Evolutionary conservation across 2,797 vertebrate species (phyloP).

Genomic region (Cuniculus paca): DNA sequence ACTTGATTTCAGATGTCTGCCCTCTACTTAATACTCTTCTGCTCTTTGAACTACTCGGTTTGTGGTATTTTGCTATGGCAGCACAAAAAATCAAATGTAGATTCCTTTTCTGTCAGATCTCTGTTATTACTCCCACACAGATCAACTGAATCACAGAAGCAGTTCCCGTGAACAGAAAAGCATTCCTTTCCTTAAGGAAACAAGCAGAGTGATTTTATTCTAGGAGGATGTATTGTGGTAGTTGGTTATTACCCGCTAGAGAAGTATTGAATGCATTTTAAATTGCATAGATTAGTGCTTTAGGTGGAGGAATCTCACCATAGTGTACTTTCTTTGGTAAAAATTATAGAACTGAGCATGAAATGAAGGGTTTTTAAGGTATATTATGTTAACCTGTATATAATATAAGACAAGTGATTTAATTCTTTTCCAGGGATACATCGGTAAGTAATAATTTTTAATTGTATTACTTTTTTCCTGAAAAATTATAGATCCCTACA

Average conservation of each 20-base stretch:
- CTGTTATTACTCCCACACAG: neutral
- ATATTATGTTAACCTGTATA: neutral
- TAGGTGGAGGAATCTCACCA: neutral
- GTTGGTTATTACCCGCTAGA: neutral
- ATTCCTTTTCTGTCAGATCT: neutral
- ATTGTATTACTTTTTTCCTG: neutral
- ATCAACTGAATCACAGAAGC: neutral
- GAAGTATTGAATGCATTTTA: neutral
- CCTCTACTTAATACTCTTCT: neutral
- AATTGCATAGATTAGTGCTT: neutral
- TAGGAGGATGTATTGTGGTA: neutral
- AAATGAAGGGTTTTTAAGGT: neutral
- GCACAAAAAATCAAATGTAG: neutral
- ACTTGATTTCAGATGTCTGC: neutral
- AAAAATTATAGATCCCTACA: neutral
- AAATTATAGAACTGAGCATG: neutral
- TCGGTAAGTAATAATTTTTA: neutral
- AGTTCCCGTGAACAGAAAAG: neutral
- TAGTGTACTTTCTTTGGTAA: neutral
- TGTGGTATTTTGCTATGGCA: neutral
- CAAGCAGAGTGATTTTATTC: neutral
- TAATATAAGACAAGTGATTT: conserved; percentile 1
- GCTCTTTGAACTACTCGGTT: neutral
- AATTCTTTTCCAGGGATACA: conserved; percentile 10
- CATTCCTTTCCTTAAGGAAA: neutral